These are phyloP conservation scores for Triplophysa siluroides DNA, from an alignment of 2,113 vertebrate genomes.

Conservation along the genomic window DNA sequence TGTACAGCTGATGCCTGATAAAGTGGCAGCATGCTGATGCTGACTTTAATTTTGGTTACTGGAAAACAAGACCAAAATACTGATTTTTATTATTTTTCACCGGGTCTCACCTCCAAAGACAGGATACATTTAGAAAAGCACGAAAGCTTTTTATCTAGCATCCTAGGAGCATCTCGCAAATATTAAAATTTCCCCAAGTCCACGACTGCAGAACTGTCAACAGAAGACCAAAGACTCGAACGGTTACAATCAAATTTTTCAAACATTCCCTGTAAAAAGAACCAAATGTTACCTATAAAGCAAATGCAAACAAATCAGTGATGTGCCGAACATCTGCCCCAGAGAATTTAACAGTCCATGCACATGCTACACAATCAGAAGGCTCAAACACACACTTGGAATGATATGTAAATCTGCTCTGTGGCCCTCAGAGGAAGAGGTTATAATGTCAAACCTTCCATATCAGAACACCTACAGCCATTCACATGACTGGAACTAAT, in stretches of 20 bases:
- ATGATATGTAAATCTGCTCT: conserved; percentile 18
- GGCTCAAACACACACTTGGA: conserved; percentile 1
- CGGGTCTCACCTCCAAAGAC: no score
- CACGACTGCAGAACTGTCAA: background rate
- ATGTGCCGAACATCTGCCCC: background rate
- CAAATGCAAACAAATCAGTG: background rate
- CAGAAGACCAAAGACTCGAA: background rate
- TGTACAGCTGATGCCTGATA: no score
- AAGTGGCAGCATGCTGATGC: no score
- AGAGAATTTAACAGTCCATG: background rate
- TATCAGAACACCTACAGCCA: background rate
- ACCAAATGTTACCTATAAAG: background rate
- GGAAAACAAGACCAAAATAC: background rate
- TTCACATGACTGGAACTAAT: conserved; percentile 43
- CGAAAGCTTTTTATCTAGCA: background rate
- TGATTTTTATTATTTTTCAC: background rate
- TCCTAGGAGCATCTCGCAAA: background rate
- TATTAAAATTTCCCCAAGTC: background rate
- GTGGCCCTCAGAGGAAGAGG: conserved; percentile 14
- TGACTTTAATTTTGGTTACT: background rate
- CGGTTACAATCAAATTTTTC: background rate
- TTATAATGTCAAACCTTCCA: conserved; percentile 15
- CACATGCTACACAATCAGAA: background rate
- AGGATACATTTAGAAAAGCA: no score
- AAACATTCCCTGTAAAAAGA: background rate